Evolutionary conservation across 2,888 invertebrate genomes (phyloP).

Genomic region (Drosophila nr. perissopoda): DNA sequence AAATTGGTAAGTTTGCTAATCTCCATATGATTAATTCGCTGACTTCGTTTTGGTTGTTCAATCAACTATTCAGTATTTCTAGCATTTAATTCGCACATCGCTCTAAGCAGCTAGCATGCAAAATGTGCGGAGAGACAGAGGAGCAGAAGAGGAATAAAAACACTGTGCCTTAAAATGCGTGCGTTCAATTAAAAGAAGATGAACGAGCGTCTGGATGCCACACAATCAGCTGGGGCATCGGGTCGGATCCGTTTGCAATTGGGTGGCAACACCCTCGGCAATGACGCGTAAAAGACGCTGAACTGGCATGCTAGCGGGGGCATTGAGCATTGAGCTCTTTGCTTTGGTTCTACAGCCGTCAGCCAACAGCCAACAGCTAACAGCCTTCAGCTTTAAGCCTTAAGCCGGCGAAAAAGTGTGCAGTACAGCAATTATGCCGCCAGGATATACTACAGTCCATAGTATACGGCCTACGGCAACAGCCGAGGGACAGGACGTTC

Average conservation of each 20-base stretch:
- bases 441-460: conserved; percentile 15
- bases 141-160: conserved; percentile 1
- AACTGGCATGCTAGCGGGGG: conserved; percentile 31
- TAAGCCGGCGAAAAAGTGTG: conserved; percentile 48
- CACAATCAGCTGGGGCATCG: conserved; percentile 32
- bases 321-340: neutral
- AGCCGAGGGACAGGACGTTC: conserved; percentile 47
- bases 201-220: conserved; percentile 47
- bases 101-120: neutral
- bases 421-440: conserved; percentile 51
- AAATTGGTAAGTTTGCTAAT: neutral
- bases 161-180: conserved; percentile 34
- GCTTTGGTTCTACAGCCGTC: neutral
- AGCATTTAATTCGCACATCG: conserved; percentile 11
- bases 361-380: conserved; percentile 10
- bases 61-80: conserved; percentile 6
- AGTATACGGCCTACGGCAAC: conserved; percentile 4
- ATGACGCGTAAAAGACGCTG: conserved; percentile 62
- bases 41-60: neutral
- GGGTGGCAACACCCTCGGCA: conserved; percentile 45
- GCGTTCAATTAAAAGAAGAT: conserved; percentile 67
- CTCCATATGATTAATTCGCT: conserved; percentile 3
- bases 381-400: conserved; percentile 26
- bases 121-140: neutral
- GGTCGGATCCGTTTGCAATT: conserved; percentile 27